Evolutionary conservation across 2,113 vertebrate genomes (phyloP), one percentile per base, ranked within the genome.

Genomic region (Pseudois nayaur): DNA sequence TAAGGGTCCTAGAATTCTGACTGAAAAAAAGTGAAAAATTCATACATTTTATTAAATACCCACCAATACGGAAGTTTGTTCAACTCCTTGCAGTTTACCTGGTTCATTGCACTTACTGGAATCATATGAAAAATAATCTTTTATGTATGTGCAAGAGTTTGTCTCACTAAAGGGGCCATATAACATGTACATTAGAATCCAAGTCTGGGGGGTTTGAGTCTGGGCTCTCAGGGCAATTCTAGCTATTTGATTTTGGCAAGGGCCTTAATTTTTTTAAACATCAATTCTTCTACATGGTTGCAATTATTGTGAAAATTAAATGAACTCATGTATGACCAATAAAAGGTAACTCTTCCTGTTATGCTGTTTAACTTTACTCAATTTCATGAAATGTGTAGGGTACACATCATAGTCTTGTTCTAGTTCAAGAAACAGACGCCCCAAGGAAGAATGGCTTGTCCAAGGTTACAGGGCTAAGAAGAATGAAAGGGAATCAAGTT

Each of bases 41-140:
- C 74, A 50, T 91, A 57, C 60, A 95, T 92, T 95, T 93, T 84
- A 93, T 94, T 91, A 94, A 91, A 88, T 94, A 82, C n/a, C 15
- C 21, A 86, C 45, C 31, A 52, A 31, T 57, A 62, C 36, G 31
- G 57, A 95, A 86, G 48, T 50, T 91, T 93, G n/a, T n/a, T 93
- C 71, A 93, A 31, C 27, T 91, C 62, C 19, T 11, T 81, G 54
- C 21, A 64, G n/a, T 27, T 48, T 91, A 45, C 17, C 71, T 97
- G 55, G 54, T 93, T 79, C 59, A 64, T 12, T 74, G 78, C 27
- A 59, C 11, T 89, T 40, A 59, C 55, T 74, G 15, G 76, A 97
- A 62, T 79, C 43, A 62, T 14, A 25, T 76, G 67, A 60, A 48
- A 55, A 87, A 55, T 27, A 60, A 91, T 31, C 15, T n/a, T 14